Evolutionary conservation across 1,140 invertebrate genomes (phyloP), one percentile per base, ranked within the genome.

Genomic region (Ruditapes philippinarum): DNA sequence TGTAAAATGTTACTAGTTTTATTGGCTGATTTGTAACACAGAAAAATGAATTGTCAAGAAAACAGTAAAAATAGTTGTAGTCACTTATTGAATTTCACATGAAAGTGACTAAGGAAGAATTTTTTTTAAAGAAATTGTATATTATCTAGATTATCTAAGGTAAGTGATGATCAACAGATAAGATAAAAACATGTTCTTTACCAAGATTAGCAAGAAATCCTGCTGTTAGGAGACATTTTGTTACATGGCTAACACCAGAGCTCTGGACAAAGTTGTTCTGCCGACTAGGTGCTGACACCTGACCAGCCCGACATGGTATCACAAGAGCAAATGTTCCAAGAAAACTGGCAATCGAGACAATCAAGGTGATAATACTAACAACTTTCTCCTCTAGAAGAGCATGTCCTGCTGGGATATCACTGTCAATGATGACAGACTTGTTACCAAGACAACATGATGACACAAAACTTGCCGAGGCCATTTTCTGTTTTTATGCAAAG

Each of bases 401-500:
- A 38, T 73, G 65, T 33, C 54, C n/a, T 38, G 22, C 42, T 45
- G 68, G 51, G 12, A 73, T 73, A 40, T 85, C 70, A 74, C 36
- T 70, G 51, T 73, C 51, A 17, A 73, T 74, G n/a, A 85, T 73
- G 25, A 85, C 28, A 7, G 82, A 85, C 5, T 60, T 25, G 70
- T 85, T 85, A 31, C 82, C 82, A 74, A 85, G 65, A 49, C 82
- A 85, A 85, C 82, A 85, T 38, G 82, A 36, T 36, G 68, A 36
- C 3, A 85, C 28, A n/a, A 85, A 74, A 74, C 65, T 73, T 54
- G 82, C 70, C 14, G 82, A 85, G 3, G 82, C 82, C 82, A 85
- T 85, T 70, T 38, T 38, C 36, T 31, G 25, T 11, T 57, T 57
- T 57, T 19, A 57, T n/a, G n/a, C n/a, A n/a, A n/a, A n/a, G n/a